These are phyloP conservation scores for Anagyrus pseudococci DNA, from an alignment of 2,888 invertebrate species.

Conservation along the genomic window DNA sequence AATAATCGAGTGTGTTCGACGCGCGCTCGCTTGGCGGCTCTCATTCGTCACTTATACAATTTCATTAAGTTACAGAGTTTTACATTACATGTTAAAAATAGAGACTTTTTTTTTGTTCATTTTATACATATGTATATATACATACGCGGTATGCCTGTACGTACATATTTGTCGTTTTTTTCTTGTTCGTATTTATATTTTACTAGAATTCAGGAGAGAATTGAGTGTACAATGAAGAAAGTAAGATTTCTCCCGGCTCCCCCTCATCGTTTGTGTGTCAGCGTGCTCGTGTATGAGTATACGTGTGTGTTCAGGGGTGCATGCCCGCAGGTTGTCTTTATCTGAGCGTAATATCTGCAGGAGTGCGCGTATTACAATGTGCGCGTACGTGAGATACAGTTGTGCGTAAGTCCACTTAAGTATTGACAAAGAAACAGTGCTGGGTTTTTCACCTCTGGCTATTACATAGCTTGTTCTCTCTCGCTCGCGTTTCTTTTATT, in stretches of 20 bases:
- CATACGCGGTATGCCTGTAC: constrained; percentile 28
- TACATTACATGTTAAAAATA: constrained; percentile 39
- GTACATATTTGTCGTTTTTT: background rate
- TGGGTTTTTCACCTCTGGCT: no score
- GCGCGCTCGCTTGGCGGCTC: constrained; percentile 23
- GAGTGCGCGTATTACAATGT: constrained; percentile 33
- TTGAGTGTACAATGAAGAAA: background rate
- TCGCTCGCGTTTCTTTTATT: no score
- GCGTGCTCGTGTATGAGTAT: no score
- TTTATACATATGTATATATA: no score
- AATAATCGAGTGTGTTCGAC: no score
- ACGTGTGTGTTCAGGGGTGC: no score
- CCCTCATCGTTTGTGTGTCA: no score
- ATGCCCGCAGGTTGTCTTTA: no score
- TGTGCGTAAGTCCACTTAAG: constrained; percentile 39
- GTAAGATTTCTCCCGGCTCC: background rate
- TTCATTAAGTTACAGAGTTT: background rate
- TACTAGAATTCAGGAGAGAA: constrained; percentile 18
- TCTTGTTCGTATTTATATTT: background rate
- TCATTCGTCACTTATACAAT: constrained; percentile 25
- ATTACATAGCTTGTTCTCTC: constrained; percentile 29
- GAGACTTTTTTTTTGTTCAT: constrained; percentile 33
- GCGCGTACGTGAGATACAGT: constrained; percentile 32
- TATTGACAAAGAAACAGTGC: constrained; percentile 36
- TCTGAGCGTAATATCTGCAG: no score